Evolutionary conservation across 1,140 invertebrate genomes (phyloP), one percentile per base, ranked within the genome.

Genomic region (Dolichoris vasculosae): DNA sequence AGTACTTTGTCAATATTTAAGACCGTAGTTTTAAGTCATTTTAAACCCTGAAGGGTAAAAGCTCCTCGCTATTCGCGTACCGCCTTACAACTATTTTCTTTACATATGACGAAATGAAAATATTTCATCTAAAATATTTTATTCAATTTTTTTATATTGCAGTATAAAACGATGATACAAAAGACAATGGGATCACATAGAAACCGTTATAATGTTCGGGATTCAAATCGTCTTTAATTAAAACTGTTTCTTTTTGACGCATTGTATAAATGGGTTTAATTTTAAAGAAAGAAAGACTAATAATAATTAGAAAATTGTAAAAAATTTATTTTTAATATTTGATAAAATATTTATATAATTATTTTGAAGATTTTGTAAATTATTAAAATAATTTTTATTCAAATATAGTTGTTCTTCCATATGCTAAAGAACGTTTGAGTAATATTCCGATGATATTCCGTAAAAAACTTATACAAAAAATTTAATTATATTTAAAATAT

Each of bases 1-100:
- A 85, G 69, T 55, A 73, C 55, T 85, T 76, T 63, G 64, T 85
- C 71, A 77, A 59, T 51, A 17, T 81, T 82, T 76, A 85, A 82
- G 71, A 48, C 30, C 43, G 13, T 11, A 43, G 51, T 59, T 82
- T 76, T 51, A 82, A 82, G 79, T 85, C 32, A 26, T 67, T 85
- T 67, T 67, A 82, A 85, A 82, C 30, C 23, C 79, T 82, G 71
- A 77, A 82, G 79, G 77, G 79, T 9, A 9, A n/a, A 51, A 75
- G 48, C 26, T 17, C 63, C 55, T 63, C 30, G 46, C 23, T 63
- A 32, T 35, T 75, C 77, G 17, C 48, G 26, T 71, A 48, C 63
- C 11, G 26, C 17, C 15, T 23, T 30, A 75, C 77, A 85, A 81
- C 51, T 77, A 63, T 73, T 85, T 85, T 80, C 83, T 80, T 85